phyloP scores from a whole-genome alignment of 2,797 vertebrate genomes.

The Mergus octosetaceus region DNA sequence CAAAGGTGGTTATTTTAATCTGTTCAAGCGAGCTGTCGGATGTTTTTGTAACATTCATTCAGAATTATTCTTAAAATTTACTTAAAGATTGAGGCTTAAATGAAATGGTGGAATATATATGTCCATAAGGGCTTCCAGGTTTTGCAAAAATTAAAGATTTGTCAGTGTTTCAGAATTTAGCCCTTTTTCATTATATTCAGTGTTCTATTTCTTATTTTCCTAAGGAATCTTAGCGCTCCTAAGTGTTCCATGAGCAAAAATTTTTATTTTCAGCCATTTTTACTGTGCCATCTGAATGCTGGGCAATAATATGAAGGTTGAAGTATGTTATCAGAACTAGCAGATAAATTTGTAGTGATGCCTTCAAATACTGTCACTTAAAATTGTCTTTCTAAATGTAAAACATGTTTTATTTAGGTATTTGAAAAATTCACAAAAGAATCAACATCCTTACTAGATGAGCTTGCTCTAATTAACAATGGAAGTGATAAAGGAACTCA shows the following conservation, averaged over 20 bases:
- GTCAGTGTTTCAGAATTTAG: neutral
- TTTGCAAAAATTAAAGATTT: neutral
- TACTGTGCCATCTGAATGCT: neutral
- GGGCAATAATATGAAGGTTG: neutral
- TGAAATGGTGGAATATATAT: neutral
- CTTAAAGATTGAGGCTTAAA: neutral
- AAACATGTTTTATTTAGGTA: slow-evolving; percentile 79
- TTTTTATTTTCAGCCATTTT: neutral
- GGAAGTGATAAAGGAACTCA: slow-evolving; percentile 91
- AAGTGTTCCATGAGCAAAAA: neutral
- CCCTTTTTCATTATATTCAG: neutral
- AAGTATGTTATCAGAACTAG: neutral
- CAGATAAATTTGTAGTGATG: neutral
- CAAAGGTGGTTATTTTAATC: neutral
- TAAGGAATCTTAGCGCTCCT: neutral
- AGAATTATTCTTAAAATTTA: neutral
- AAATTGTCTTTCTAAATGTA: neutral
- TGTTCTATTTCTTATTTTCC: neutral
- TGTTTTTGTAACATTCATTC: neutral
- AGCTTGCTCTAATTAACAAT: slow-evolving; percentile 93
- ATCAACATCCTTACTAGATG: slow-evolving; percentile 93
- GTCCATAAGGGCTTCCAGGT: neutral
- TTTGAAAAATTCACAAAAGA: slow-evolving; percentile 99
- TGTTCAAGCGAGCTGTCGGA: neutral
- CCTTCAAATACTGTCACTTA: neutral